Percentiles rank a stretch among this genome's conserved stretches.
These are phyloP conservation scores for Pyrocoelia pectoralis DNA, from an alignment of 2,888 invertebrate species.

Conservation along the genomic window DNA sequence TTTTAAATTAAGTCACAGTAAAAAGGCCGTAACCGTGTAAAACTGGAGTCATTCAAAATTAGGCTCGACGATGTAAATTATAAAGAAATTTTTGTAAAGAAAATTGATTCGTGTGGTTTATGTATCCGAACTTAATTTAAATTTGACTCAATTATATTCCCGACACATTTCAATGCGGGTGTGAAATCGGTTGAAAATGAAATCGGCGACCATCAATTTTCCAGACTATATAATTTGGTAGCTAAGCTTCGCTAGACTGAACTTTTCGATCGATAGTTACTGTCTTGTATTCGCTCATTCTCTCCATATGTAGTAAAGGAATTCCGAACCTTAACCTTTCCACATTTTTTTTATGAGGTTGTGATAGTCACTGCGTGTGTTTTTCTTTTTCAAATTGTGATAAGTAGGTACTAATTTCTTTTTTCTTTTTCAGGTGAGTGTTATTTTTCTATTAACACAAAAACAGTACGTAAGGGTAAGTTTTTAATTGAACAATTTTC, in stretches of 20 bases:
- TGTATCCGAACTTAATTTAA: slow-evolving; percentile 50
- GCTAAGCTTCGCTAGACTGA: slow-evolving; percentile 35
- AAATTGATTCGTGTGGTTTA: slow-evolving; percentile 36
- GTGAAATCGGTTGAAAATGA: slow-evolving; percentile 59
- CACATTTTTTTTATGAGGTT: slow-evolving; percentile 24
- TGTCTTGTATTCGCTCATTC: slow-evolving; percentile 34
- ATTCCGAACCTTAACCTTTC: slow-evolving; percentile 35
- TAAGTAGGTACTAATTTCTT: neutral
- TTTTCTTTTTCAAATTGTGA: neutral
- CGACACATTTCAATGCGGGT: slow-evolving; percentile 56
- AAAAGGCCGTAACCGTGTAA: no score
- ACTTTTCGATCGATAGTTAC: slow-evolving; percentile 32
- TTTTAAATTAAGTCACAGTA: neutral
- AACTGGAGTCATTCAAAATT: no score
- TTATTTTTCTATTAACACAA: no score
- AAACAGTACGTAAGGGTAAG: no score
- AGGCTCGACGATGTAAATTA: no score
- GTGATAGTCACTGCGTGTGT: slow-evolving; percentile 14
- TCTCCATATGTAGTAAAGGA: slow-evolving; percentile 43
- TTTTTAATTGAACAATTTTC: no score
- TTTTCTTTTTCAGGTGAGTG: no score
- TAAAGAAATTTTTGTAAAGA: neutral
- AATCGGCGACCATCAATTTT: slow-evolving; percentile 59
- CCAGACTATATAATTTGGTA: slow-evolving; percentile 56
- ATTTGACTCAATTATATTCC: slow-evolving; percentile 56